Conservation (phyloP, 2,888 invertebrate genomes). For the Clistopyga incitator region DNA sequence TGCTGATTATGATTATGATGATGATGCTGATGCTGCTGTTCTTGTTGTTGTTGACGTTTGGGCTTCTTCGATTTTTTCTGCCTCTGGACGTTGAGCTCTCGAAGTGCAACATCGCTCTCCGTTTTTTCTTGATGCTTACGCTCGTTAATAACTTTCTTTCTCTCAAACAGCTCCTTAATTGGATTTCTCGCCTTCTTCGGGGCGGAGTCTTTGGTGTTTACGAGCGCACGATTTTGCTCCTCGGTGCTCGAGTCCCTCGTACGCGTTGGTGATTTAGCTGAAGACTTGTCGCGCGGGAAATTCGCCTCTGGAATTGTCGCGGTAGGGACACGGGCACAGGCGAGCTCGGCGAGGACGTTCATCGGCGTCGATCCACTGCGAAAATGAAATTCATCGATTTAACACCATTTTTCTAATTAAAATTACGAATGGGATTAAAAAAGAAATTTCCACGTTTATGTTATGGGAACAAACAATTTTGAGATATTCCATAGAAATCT, state of each 20-base stretch:
- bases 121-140: constrained; percentile 76
- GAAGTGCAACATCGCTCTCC: constrained; percentile 68
- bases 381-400: constrained; percentile 46
- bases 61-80: constrained; percentile 77
- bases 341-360: constrained; percentile 82
- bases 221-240: constrained; percentile 41
- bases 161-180: constrained; percentile 81
- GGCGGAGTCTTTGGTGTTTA: constrained; percentile 63
- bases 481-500: background rate
- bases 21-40: no score
- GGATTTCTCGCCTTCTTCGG: constrained; percentile 79
- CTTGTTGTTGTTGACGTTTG: constrained; percentile 70
- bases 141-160: constrained; percentile 81
- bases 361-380: constrained; percentile 82
- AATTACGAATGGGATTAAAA: background rate
- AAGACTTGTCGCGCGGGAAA: constrained; percentile 59
- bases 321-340: constrained; percentile 82
- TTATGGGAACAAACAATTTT: background rate
- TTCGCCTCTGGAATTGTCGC: constrained; percentile 72
- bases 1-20: no score
- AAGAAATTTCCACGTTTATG: background rate
- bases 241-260: constrained; percentile 56
- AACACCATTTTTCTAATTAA: background rate
- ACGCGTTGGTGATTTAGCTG: constrained; percentile 39
- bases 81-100: constrained; percentile 71